phyloP scores from a whole-genome alignment of 1,140 invertebrate species.

The Drosophila erecta region DNA sequence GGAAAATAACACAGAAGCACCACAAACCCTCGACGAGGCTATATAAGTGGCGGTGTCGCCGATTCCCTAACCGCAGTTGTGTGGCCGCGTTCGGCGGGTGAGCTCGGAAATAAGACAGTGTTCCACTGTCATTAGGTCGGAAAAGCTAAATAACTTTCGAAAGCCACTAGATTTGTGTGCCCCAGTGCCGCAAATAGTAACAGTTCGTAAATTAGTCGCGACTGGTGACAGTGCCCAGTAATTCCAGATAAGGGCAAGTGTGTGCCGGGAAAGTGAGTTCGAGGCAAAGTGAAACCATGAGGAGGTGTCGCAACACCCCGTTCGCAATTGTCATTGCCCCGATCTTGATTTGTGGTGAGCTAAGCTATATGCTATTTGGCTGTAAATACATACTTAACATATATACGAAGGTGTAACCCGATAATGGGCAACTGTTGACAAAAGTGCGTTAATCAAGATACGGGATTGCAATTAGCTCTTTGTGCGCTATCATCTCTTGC shows the following conservation, averaged over 20 bases:
- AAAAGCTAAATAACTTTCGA: neutral
- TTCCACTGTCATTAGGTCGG: too few relatives aligned
- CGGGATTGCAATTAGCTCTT: conserved; percentile 5
- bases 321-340: conserved; percentile 19
- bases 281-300: conserved; percentile 23
- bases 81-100: conserved; percentile 70
- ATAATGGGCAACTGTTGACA: conserved; percentile 4
- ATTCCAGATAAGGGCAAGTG: conserved; percentile 29
- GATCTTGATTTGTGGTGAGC: conserved; percentile 60
- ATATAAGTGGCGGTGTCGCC: conserved; percentile 58
- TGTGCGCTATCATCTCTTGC: neutral
- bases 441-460: conserved; percentile 33
- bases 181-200: conserved; percentile 21
- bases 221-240: conserved; percentile 25
- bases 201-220: conserved; percentile 27
- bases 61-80: conserved; percentile 62
- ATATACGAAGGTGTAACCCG: conserved; percentile 11
- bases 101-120: conserved; percentile 43
- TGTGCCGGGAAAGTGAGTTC: conserved; percentile 21
- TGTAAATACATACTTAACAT: neutral
- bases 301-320: conserved; percentile 9
- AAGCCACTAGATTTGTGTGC: conserved; percentile 33
- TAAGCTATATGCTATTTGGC: neutral
- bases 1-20: conserved; percentile 15
- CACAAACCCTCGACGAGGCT: conserved; percentile 39